Percentiles rank a stretch among this genome's conserved stretches.
Conservation (phyloP, 1,140 invertebrate species). For the Whitmania pigra region DNA sequence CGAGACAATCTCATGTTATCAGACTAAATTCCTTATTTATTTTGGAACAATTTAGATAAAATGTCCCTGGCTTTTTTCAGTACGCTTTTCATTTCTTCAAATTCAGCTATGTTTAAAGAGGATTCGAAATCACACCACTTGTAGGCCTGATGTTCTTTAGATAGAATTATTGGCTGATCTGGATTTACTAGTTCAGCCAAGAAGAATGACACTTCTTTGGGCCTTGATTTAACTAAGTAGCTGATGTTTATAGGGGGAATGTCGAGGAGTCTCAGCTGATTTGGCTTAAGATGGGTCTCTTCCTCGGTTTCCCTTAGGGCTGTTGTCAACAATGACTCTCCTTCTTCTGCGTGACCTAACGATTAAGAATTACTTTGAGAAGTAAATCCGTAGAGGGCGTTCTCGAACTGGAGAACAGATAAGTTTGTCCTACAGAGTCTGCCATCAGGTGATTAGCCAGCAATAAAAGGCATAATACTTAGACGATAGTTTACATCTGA, state of each 20-base stretch:
- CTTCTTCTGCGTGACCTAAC: neutral
- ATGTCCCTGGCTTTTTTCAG: slow-evolving; percentile 9
- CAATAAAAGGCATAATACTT: no score
- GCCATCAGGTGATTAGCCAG: no score
- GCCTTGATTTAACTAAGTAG: neutral
- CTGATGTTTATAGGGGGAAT: neutral
- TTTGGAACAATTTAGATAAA: no score
- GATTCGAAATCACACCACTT: neutral
- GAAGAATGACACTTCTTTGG: slow-evolving; percentile 4
- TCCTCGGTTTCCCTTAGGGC: neutral
- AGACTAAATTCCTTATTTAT: no score
- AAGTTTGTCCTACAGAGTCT: neutral
- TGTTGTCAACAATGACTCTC: neutral
- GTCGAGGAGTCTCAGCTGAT: neutral
- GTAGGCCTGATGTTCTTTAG: neutral
- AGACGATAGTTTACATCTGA: no score
- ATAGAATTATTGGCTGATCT: neutral
- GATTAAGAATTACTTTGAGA: no score
- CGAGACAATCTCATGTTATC: no score
- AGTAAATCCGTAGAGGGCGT: no score
- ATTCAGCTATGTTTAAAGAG: neutral
- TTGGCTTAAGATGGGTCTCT: neutral
- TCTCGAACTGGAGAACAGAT: neutral
- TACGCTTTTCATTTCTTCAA: neutral
- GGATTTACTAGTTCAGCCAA: slow-evolving; percentile 2